Conservation (phyloP, 2,797 vertebrate genomes). For the Sebastes kiyomatsui region DNA sequence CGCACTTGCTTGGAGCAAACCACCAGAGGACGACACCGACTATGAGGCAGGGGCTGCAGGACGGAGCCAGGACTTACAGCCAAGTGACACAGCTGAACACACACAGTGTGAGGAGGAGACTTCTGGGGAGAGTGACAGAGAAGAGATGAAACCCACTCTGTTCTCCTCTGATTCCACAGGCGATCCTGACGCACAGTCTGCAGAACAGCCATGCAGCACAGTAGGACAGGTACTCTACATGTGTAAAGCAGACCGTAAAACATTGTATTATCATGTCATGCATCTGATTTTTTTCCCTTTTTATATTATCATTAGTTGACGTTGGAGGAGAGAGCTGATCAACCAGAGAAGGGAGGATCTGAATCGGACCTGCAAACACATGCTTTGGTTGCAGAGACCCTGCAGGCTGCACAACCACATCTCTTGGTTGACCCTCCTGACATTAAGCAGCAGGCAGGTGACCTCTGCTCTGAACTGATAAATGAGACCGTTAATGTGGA, state of each 20-base stretch:
- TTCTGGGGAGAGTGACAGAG: background rate
- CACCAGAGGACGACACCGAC: slow-evolving; percentile 29
- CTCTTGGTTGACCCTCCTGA: slow-evolving; percentile 9
- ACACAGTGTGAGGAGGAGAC: slow-evolving; percentile 21
- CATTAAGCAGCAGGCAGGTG: background rate
- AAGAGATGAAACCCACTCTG: background rate
- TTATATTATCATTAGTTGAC: slow-evolving; percentile 11
- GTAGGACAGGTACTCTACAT: slow-evolving; percentile 44
- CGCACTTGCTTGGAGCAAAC: slow-evolving; percentile 83
- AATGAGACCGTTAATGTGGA: background rate
- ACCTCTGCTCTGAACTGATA: slow-evolving; percentile 2
- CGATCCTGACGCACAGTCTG: slow-evolving; percentile 4
- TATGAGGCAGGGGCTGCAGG: slow-evolving; percentile 5
- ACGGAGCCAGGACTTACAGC: slow-evolving; percentile 6
- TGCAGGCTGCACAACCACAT: background rate
- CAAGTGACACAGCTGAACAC: slow-evolving; percentile 11
- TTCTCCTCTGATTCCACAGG: background rate
- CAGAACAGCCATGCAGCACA: slow-evolving; percentile 35
- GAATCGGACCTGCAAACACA: slow-evolving; percentile 9
- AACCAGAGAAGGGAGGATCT: slow-evolving; percentile 1
- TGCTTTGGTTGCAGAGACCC: slow-evolving; percentile 1
- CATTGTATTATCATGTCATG: background rate
- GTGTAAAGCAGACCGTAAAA: background rate
- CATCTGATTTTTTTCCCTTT: background rate
- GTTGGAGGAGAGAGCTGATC: background rate